Evolutionary conservation across 2,797 vertebrate genomes (phyloP).

Genomic region (Leptatherina wallacei): DNA sequence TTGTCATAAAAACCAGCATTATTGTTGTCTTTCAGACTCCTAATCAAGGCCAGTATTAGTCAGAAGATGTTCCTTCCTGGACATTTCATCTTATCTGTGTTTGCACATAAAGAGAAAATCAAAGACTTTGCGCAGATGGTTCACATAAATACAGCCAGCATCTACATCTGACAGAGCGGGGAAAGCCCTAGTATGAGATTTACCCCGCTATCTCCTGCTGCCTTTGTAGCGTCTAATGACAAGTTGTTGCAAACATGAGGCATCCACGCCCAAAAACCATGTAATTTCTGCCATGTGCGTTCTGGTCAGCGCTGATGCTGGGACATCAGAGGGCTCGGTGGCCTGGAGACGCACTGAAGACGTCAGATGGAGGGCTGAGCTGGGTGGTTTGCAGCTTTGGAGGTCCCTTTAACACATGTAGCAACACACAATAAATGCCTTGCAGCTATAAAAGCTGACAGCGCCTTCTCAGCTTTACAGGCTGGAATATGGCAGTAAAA

Average conservation of each 20-base stretch:
- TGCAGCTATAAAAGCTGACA: constrained; percentile 56
- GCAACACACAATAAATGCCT: constrained; percentile 60
- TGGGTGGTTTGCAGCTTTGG: constrained; percentile 62
- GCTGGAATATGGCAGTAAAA: constrained; percentile 20
- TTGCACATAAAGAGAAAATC: constrained; percentile 23
- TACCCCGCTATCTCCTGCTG: constrained; percentile 51
- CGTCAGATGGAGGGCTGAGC: constrained; percentile 47
- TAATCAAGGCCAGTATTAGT: constrained; percentile 47
- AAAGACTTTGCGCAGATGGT: constrained; percentile 34
- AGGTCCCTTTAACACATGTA: constrained; percentile 70
- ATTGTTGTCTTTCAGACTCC: constrained; percentile 15
- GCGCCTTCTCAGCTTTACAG: constrained; percentile 40
- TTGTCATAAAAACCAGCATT: constrained; percentile 24
- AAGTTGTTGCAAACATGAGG: constrained; percentile 61
- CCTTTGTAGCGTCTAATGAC: constrained; percentile 64
- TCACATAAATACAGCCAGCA: constrained; percentile 36
- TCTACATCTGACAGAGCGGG: constrained; percentile 29
- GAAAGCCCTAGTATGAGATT: constrained; percentile 27
- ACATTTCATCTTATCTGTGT: constrained; percentile 9
- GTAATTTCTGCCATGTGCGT: constrained; percentile 76
- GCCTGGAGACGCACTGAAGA: constrained; percentile 42
- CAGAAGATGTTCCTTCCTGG: background rate
- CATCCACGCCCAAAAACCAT: constrained; percentile 74
- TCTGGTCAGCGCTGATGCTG: constrained; percentile 51
- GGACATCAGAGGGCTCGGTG: constrained; percentile 54